Conservation (phyloP, 1,140 invertebrate genomes). For the Chlorops oryzae region DNA sequence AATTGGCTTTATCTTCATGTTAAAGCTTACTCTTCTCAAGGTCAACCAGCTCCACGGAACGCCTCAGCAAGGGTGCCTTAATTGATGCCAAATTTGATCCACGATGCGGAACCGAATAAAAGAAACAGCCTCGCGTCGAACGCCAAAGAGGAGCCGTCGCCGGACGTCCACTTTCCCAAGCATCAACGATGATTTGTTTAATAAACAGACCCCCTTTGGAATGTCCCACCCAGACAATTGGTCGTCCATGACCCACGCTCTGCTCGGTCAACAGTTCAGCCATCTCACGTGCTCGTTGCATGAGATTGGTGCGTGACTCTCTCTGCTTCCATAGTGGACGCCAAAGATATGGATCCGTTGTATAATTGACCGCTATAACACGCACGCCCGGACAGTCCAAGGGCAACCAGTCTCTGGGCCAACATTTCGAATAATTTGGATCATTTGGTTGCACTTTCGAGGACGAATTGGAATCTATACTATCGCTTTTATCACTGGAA, state of each 20-base stretch:
- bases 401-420: slow-evolving; percentile 64
- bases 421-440: slow-evolving; percentile 56
- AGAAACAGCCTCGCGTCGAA: slow-evolving; percentile 58
- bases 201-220: slow-evolving; percentile 66
- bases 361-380: slow-evolving; percentile 64
- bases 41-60: slow-evolving; percentile 59
- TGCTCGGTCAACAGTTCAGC: slow-evolving; percentile 54
- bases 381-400: slow-evolving; percentile 60
- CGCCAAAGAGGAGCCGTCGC: slow-evolving; percentile 47
- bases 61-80: slow-evolving; percentile 56
- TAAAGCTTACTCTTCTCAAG: slow-evolving; percentile 57
- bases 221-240: slow-evolving; percentile 66
- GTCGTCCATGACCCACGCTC: slow-evolving; percentile 55
- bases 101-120: slow-evolving; percentile 68
- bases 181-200: slow-evolving; percentile 61
- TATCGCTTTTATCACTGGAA: too few relatives aligned
- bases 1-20: background rate
- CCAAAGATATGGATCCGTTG: slow-evolving; percentile 64
- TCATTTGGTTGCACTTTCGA: slow-evolving; percentile 29
- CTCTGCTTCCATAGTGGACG: slow-evolving; percentile 61
- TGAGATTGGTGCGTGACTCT: slow-evolving; percentile 55
- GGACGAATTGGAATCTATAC: slow-evolving; percentile 5
- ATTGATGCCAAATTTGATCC: slow-evolving; percentile 63
- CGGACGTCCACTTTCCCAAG: slow-evolving; percentile 47
- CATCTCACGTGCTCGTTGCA: slow-evolving; percentile 62